Base-by-base conservation (phyloP, 2,113 vertebrate species). In the Calyptomena viridis region DNA sequence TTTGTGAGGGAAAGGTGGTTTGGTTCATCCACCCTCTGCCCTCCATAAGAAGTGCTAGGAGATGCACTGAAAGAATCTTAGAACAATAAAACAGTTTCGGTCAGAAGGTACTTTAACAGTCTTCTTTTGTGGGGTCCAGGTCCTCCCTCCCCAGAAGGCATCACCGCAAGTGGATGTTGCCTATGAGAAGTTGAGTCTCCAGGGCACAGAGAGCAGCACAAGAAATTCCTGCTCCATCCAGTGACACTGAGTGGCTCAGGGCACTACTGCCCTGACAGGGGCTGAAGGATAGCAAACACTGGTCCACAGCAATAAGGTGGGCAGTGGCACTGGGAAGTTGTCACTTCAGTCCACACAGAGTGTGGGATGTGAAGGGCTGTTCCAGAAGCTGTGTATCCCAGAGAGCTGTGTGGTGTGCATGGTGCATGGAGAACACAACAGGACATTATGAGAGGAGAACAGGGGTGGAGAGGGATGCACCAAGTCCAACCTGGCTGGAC, bases 341-440 rank as follows among this genome's bases (percentile, higher is more conserved):
- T 23, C 52, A 47, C 35, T 49, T 59, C 17, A 30, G 15, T 8
- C 37, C 14, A 3, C 30, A 35, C 2, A 19, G 7, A 14, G 9
- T 3, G 6, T 0, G 0, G 39, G 22, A 53, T 21, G 3, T 7
- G n/a, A 66, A 27, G 25, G 18, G 13, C 11, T 63, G 7, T 31
- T 72, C 44, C 22, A 49, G 62, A 84, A 87, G 11, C 21, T 4
- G 0, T 8, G 11, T 14, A 56, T 63, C 31, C 30, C 31, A 18
- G 12, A 23, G 19, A 35, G 14, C 27, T 73, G 25, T 3, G 7
- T 28, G 9, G 22, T 62, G 44, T 33, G 15, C 9, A 7, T 13
- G 13, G 19, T 33, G 13, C 10, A 2, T 13, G 30, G 12, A 30
- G 19, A 74, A 67, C 27, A 37, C 11, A 44, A 21, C 12, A 59